Base-by-base conservation (phyloP, 2,888 invertebrate genomes). In the Drosophila leonis region DNA sequence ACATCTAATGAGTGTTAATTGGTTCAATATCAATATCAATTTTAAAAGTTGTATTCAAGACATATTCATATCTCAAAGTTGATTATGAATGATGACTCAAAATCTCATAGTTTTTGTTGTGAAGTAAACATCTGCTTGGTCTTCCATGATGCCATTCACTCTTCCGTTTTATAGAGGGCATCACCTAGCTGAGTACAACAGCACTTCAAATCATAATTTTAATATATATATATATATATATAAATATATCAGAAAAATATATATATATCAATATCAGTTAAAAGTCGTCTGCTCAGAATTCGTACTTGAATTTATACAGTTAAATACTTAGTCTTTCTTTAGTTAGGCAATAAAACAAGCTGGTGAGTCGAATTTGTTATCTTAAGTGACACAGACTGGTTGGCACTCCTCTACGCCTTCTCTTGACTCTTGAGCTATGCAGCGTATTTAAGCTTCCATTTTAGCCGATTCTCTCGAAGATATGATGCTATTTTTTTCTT, bases 401-500 rank as follows among this genome's bases (percentile, higher is more conserved):
- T 75, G 60, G 60, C 76, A 66, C 78, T 42, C 74, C 78, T 51
- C 62, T 1, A 44, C 46, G 33, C 46, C 49, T 64, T 56, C 37
- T 49, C 37, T 35, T 31, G 62, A 31, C 70, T 57, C 42, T 54
- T 49, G 35, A 7, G 64, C 27, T 35, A 29, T 20, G 60, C 24
- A 70, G 75, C 57, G 65, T 48, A 75, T 66, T 75, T 66, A 9
- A 46, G 46, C 29, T 35, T 31, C 65, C 54, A 46, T 8, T 44
- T 46, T 1, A 27, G 31, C n/a, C 60, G 37, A 68, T 57, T 44
- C 64, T 29, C 37, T 37, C 18, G 5, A n/a, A 10, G 15, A 46
- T 78, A 69, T 82, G 85, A 61, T 82, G 85, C 62, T 67, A 82
- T 71, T 59, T 51, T 27, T 46, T 69, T 59, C 41, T 24, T 33